Base-by-base conservation (phyloP, 2,888 invertebrate species). In the Parelbella ahira region DNA sequence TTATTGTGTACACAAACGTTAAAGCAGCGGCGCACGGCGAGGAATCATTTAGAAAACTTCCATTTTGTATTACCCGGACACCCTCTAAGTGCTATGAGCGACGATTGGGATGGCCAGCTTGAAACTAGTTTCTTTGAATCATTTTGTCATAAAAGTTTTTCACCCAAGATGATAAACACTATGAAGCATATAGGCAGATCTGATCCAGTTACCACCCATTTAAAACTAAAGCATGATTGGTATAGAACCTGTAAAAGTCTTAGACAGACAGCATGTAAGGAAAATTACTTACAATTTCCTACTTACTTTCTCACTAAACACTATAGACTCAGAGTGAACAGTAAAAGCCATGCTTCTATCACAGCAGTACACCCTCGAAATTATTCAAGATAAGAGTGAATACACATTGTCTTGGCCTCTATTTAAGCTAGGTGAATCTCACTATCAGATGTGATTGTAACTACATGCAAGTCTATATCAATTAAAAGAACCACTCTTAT, bases 91-190 rank as follows among this genome's bases (percentile, higher is more conserved):
- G 50, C 53, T 4, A 83, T 83, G 25, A 60, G 56, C 27, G 67
- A 76, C 0, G 63, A 75, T 5, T 87, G 83, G 80, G 75, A 82
- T 38, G 87, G 87, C 1, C 68, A 68, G 2, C 56, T 84, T 0
- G 60, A 60, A 6, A 47, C 64, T 0, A 68, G 71, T 5, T 84
- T 70, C 44, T 86, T 82, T 56, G 77, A 86, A 52, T 56, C 57
- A 15, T 74, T 86, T 44, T 49, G 67, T 4, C 73, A 79, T 45
- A 79, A 65, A 49, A 73, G 78, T 50, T 52, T 72, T 7, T 51
- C 67, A 25, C 86, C 88, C 1, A 74, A 70, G 51, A 67, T 80
- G 24, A 65, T 86, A 37, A 63, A 74, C 4, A 47, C 45, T 4
- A 48, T 77, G 9, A 48, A 44, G 1, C 59, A 77, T 50, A 49